Percentiles rank a stretch among this genome's conserved stretches.
phyloP scores from a whole-genome alignment of 2,113 vertebrate genomes.

The Sphyrna mokarran region DNA sequence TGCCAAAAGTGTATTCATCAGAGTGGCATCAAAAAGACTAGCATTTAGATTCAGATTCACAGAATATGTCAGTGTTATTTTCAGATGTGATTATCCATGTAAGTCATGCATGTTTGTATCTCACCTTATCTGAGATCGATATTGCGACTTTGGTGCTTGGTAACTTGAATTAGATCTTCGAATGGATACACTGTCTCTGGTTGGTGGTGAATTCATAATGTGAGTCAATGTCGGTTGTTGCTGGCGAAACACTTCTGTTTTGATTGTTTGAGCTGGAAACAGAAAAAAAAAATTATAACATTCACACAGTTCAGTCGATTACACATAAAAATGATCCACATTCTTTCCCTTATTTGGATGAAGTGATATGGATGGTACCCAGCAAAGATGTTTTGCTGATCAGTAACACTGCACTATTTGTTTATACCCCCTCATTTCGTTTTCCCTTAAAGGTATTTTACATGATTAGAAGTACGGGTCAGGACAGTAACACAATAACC shows the following conservation, averaged over 20 bases:
- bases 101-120: constrained; percentile 25
- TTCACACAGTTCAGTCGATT: neutral
- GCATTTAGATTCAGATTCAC: neutral
- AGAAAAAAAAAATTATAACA: neutral
- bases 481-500: neutral
- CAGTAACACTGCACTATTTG: neutral
- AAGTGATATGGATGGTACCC: neutral
- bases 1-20: neutral
- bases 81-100: neutral
- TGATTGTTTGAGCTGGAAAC: constrained; percentile 46
- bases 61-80: neutral
- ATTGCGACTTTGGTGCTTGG: constrained; percentile 51
- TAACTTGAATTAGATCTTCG: constrained; percentile 42
- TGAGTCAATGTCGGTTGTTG: constrained; percentile 51
- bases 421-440: neutral
- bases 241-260: constrained; percentile 58
- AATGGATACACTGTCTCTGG: constrained; percentile 46
- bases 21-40: neutral
- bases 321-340: neutral
- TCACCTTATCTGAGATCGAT: constrained; percentile 60
- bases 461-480: neutral
- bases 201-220: constrained; percentile 53
- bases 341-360: neutral
- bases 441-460: neutral
- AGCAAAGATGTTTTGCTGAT: neutral